A percentile compares a stretch with the other conserved stretches of the same genome.
Evolutionary conservation across 2,797 vertebrate genomes (phyloP).

Genomic region (Coranthus polyacanthus): DNA sequence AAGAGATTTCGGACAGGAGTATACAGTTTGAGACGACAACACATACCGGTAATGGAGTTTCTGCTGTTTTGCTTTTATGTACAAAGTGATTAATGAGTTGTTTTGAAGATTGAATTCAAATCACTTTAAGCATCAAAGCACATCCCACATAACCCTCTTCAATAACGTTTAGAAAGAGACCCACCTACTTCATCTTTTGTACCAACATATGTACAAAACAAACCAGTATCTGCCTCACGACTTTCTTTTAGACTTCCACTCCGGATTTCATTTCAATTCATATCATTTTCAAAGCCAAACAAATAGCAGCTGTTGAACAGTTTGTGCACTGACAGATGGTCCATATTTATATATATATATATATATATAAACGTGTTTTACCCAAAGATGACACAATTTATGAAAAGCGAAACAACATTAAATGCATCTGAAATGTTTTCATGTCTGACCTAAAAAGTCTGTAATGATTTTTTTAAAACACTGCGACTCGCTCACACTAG

Average conservation of each 20-base stretch:
- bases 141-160: not conserved
- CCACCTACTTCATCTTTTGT: slow-evolving; percentile 22
- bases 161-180: not conserved
- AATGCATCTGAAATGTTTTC: slow-evolving; percentile 22
- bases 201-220: slow-evolving; percentile 12
- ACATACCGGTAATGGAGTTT: not conserved
- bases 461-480: no score
- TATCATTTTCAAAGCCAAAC: not conserved
- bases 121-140: not conserved
- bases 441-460: no score
- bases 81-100: not conserved
- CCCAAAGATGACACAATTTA: slow-evolving; percentile 12
- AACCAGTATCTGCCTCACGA: slow-evolving; percentile 1
- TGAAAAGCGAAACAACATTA: no score
- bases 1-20: not conserved
- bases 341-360: no score
- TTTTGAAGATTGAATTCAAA: not conserved
- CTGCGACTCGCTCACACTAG: not conserved
- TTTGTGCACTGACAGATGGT: slow-evolving; percentile 61
- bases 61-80: not conserved
- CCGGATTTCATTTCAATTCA: not conserved
- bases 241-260: not conserved
- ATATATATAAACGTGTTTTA: no score
- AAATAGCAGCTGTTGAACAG: not conserved
- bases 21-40: not conserved